Base-by-base conservation (phyloP, 2,113 vertebrate species). In the Chascanopsetta lugubris region DNA sequence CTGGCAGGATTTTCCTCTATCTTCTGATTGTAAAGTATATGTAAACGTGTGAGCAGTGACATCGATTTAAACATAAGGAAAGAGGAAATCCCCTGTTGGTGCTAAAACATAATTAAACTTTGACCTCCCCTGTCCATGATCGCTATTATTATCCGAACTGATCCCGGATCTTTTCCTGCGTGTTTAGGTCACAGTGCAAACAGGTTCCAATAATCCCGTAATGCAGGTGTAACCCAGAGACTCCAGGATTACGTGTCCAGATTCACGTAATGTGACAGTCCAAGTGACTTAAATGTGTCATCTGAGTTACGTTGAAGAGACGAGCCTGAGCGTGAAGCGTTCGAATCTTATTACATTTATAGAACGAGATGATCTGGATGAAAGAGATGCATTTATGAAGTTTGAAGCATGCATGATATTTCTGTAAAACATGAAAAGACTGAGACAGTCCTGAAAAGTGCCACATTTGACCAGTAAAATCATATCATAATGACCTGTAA, bases 341-440 rank as follows among this genome's bases (percentile, higher is more conserved):
- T 50, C 17, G 45, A 82, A 73, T 73, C 72, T 34, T 29, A 71
- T 77, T 74, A 82, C 53, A 11, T 24, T 34, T 29, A 71, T 77
- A 71, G 79, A 53, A 11, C 21, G 65, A 12, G 21, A 20, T 61
- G 50, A 61, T 29, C 24, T 34, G 26, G 1, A 12, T 12, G 29
- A 24, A 53, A 26, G 20, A 5, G 8, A 45, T 34, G 20, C 2
- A 7, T 60, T 12, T 15, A 8, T 25, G 30, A n/a, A 5, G 6
- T 8, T 29, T 7, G 12, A 17, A 24, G 4, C 13, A 18, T 1
- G 3, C 13, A 26, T 0, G 10, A 9, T 6, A n/a, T 21, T 45
- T 21, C 5, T 8, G 6, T 18, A 6, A 46, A n/a, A n/a, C n/a
- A n/a, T n/a, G n/a, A 66, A 26, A 1, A 59, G 12, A 10, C 13